Evolutionary conservation across 2,797 vertebrate genomes (phyloP).

Genomic region (Lagocephalus sceleratus): DNA sequence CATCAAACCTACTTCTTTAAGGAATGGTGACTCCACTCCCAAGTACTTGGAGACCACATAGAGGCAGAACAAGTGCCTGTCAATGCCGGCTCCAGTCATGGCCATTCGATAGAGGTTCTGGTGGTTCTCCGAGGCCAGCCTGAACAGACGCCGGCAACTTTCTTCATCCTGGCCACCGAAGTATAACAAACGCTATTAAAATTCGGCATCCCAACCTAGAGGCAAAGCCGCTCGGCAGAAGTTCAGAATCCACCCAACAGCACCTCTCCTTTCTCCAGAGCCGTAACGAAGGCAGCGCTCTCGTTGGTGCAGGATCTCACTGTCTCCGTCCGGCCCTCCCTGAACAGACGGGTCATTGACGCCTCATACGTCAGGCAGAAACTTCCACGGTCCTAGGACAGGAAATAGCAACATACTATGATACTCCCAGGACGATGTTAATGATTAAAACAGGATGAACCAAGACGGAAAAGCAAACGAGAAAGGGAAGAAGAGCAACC

Average conservation of each 20-base stretch:
- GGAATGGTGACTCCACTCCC: slow-evolving; percentile 82
- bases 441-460: no score
- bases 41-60: slow-evolving; percentile 86
- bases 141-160: slow-evolving; percentile 69
- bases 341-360: slow-evolving; percentile 86
- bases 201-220: no score
- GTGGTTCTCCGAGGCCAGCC: slow-evolving; percentile 79
- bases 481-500: no score
- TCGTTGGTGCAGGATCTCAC: slow-evolving; percentile 85
- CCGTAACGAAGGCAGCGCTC: slow-evolving; percentile 79
- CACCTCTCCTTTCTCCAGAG: slow-evolving; percentile 74
- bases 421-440: no score
- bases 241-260: not conserved
- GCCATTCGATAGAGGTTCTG: slow-evolving; percentile 85
- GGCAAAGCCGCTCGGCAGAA: not conserved
- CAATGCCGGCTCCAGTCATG: slow-evolving; percentile 85
- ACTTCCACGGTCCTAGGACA: slow-evolving; percentile 76
- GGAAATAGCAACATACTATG: not conserved
- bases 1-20: slow-evolving; percentile 75
- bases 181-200: no score
- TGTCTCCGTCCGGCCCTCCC: slow-evolving; percentile 87
- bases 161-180: slow-evolving; percentile 48
- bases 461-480: no score
- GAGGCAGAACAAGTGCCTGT: slow-evolving; percentile 89
- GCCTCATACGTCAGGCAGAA: slow-evolving; percentile 90